These are phyloP conservation scores for Napeogenes sylphis DNA, from an alignment of 2,888 invertebrate genomes.

Conservation along the genomic window DNA sequence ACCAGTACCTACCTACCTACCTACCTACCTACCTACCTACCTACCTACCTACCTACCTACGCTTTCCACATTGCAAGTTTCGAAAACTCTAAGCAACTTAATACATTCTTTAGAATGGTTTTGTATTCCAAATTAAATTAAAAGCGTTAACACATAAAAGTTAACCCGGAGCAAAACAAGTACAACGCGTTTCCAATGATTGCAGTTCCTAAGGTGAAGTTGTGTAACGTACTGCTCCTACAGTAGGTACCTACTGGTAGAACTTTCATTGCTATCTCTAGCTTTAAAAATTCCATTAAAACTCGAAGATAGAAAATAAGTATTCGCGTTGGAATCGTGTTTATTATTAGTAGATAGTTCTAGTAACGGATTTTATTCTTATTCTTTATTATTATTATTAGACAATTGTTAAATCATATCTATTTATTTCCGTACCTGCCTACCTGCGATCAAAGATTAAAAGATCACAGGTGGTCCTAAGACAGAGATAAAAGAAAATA, in stretches of 20 bases:
- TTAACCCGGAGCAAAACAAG: no score
- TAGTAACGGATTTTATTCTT: not conserved
- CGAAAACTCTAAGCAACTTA: no score
- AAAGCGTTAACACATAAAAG: no score
- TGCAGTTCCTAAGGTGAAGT: slow-evolving; percentile 15
- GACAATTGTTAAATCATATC: not conserved
- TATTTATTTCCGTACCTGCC: not conserved
- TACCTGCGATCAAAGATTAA: no score
- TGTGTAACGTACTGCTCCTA: not conserved
- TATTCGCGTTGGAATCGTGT: slow-evolving; percentile 1
- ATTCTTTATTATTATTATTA: no score
- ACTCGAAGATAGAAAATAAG: slow-evolving; percentile 3
- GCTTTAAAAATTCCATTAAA: slow-evolving; percentile 6
- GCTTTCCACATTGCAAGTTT: no score
- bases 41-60: no score
- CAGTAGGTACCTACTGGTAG: not conserved
- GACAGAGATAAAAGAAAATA: not conserved
- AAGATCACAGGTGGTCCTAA: not conserved
- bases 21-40: no score
- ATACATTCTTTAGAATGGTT: no score
- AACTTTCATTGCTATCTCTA: not conserved
- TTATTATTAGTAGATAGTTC: not conserved
- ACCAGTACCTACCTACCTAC: no score
- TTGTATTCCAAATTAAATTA: no score
- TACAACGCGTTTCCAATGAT: slow-evolving; percentile 13